Base-by-base conservation (phyloP, 1,140 invertebrate genomes). In the Zaprionus inermis region DNA sequence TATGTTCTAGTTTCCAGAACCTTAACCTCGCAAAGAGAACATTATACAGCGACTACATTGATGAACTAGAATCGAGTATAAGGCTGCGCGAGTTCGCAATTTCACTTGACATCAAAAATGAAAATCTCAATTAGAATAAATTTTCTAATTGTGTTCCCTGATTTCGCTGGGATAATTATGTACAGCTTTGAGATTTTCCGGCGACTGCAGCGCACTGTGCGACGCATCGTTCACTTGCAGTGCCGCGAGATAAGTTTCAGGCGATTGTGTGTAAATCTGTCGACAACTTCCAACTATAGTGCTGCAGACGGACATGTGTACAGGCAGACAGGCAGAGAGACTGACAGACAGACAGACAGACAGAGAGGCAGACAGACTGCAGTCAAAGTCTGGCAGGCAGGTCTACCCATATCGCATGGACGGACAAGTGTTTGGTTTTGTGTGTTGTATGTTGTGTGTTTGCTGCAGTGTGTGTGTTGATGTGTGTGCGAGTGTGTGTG, bases 201-300 rank as follows among this genome's bases (percentile, higher is more conserved):
- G 12, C 18, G 55, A 20, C 10, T 34, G 14, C 14, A 4, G 0
- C 10, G 59, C 46, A 61, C 24, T 32, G 59, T 32, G 59, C 44
- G 16, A 20, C 44, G 44, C 44, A 49, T 49, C 44, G 44, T 49
- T 49, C 10, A 5, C 16, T 20, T 46, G 38, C 22, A 46, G 30
- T 11, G 58, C 28, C 18, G 58, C 58, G 5, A 65, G 60, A 38
- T 65, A 68, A 58, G 56, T 81, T 74, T 81, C 51, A 78, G 55
- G 67, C 72, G 72, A 85, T 85, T 85, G 82, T 85, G 84, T 85
- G 82, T 85, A 85, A 81, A 81, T 85, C 81, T 73, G 80, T 82
- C 81, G 73, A 79, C 81, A 73, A 69, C 34, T 73, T 73, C 16
- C 68, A 70, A 60, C 79, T 76, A 72, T 66, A 71, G 80, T 67